Percentiles rank a stretch among this genome's conserved stretches.
Evolutionary conservation across 2,888 invertebrate species (phyloP).

Genomic region (Drosophila leonis): DNA sequence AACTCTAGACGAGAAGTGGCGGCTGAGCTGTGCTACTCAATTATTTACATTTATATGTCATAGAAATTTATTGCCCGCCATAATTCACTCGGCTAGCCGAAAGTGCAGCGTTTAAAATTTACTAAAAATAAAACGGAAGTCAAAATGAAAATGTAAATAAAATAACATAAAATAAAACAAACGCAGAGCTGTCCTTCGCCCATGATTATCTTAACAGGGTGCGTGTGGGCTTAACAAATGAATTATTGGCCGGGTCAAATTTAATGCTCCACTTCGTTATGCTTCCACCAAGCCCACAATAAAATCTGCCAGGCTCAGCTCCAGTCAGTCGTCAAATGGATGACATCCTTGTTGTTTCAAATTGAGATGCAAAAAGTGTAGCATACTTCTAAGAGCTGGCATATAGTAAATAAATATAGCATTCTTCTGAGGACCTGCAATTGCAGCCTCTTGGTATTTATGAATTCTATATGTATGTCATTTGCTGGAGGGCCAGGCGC

Average conservation of each 20-base stretch:
- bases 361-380: constrained; percentile 7
- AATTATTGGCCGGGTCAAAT: constrained; percentile 74
- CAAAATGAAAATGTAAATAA: constrained; percentile 29
- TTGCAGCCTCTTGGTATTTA: constrained; percentile 62
- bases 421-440: constrained; percentile 49
- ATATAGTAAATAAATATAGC: constrained; percentile 29
- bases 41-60: constrained; percentile 84
- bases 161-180: constrained; percentile 35
- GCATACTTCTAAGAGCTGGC: constrained; percentile 17
- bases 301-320: neutral
- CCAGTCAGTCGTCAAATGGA: constrained; percentile 8
- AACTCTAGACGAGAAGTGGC: constrained; percentile 21
- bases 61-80: constrained; percentile 81
- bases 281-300: constrained; percentile 18
- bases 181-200: constrained; percentile 30
- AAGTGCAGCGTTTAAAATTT: constrained; percentile 74
- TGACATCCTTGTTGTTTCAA: constrained; percentile 10
- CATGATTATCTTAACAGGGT: constrained; percentile 45
- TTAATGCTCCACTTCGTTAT: constrained; percentile 72
- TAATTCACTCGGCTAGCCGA: constrained; percentile 73
- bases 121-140: constrained; percentile 58
- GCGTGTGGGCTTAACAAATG: constrained; percentile 64
- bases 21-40: constrained; percentile 69
- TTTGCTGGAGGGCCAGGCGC: constrained; percentile 19
- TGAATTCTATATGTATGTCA: constrained; percentile 65